These are phyloP conservation scores for Caenorhabditis sp. DNA, from an alignment of 2,888 invertebrate genomes.

Conservation along the genomic window DNA sequence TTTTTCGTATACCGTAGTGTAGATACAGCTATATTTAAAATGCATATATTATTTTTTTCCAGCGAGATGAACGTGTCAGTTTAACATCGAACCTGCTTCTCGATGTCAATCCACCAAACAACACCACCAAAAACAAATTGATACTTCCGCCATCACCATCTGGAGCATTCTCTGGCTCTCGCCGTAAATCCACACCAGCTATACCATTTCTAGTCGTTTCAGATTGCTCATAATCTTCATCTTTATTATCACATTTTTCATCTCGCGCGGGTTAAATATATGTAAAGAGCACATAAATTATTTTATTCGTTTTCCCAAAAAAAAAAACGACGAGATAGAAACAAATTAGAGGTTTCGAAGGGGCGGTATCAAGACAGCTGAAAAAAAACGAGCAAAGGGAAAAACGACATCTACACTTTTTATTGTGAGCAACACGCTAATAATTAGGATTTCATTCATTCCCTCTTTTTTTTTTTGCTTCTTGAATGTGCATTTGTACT, in stretches of 20 bases:
- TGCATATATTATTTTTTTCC: constrained; percentile 2
- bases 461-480: constrained; percentile 1
- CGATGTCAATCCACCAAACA: background rate
- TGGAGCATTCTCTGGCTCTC: constrained; percentile 9
- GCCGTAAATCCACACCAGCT: constrained; percentile 39
- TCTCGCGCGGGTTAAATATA: constrained; percentile 3
- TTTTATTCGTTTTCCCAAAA: too few species aligned
- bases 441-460: background rate
- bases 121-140: constrained; percentile 11
- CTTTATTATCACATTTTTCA: background rate
- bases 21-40: too few species aligned
- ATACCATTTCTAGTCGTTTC: constrained; percentile 42
- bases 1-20: too few species aligned
- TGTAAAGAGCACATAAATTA: background rate
- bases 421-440: too few species aligned
- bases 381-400: too few species aligned
- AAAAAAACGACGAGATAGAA: too few species aligned
- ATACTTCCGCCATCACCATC: constrained; percentile 32
- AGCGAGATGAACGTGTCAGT: constrained; percentile 15
- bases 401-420: too few species aligned
- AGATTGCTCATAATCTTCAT: constrained; percentile 19
- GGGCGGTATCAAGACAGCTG: too few species aligned
- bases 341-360: too few species aligned
- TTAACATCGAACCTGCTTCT: constrained; percentile 13
- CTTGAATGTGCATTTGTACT: background rate